Conservation (phyloP, 2,888 invertebrate genomes). For the Apodemia duryi region DNA sequence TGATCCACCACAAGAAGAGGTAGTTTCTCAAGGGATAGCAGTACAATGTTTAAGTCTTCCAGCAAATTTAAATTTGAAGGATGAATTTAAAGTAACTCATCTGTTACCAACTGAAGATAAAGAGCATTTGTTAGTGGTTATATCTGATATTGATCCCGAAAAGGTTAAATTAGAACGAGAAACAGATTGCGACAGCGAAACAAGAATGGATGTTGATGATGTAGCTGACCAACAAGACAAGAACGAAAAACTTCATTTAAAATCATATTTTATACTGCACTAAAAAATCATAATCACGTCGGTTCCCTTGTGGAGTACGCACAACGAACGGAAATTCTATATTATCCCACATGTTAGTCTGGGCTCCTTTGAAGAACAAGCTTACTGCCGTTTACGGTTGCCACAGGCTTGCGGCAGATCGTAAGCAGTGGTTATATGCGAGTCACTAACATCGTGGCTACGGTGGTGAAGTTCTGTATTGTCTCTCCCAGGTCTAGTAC, state of each 20-base stretch:
- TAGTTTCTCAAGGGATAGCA: constrained; percentile 65
- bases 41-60: constrained; percentile 81
- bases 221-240: constrained; percentile 46
- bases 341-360: too few species aligned
- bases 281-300: too few species aligned
- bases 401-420: too few species aligned
- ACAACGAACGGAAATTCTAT: too few species aligned
- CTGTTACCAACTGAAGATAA: constrained; percentile 85
- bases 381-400: too few species aligned
- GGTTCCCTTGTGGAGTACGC: too few species aligned
- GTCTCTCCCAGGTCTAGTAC: too few species aligned
- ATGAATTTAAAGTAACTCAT: constrained; percentile 78
- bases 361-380: too few species aligned
- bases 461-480: too few species aligned
- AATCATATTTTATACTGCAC: constrained; percentile 62
- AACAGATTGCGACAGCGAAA: constrained; percentile 56
- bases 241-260: constrained; percentile 46
- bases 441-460: too few species aligned
- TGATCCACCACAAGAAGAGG: constrained; percentile 64
- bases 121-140: constrained; percentile 82
- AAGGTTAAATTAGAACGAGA: constrained; percentile 51
- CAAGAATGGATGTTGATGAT: constrained; percentile 70
- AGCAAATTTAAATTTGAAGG: constrained; percentile 60
- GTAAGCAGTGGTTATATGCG: too few species aligned
- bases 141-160: constrained; percentile 62